Conservation (phyloP, 2,888 invertebrate genomes). For the Arctia plantaginis region DNA sequence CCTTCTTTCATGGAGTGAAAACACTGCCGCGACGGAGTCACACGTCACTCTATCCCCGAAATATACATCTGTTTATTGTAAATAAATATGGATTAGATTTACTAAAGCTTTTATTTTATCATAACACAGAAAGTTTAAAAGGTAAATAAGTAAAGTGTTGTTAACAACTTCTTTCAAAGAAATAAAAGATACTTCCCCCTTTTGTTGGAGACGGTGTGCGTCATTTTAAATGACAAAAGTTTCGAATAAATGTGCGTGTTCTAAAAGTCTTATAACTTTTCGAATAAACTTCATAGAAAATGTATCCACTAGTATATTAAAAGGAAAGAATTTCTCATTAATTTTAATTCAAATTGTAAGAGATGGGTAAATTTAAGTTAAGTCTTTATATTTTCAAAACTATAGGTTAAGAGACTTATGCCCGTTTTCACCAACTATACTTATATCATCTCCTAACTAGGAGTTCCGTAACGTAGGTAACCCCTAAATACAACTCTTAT, state of each 20-base stretch:
- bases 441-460: no score
- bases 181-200: neutral
- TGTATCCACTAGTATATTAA: neutral
- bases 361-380: neutral
- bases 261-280: conserved; percentile 22
- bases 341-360: neutral
- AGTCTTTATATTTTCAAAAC: no score
- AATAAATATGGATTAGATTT: neutral
- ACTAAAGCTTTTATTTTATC: neutral
- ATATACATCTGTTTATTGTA: neutral
- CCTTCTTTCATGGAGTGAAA: neutral
- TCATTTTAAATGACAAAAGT: conserved; percentile 10
- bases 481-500: no score
- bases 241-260: neutral
- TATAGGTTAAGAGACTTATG: no score
- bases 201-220: conserved; percentile 14
- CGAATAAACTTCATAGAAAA: neutral
- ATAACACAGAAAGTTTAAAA: neutral
- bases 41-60: neutral
- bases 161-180: neutral
- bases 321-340: neutral
- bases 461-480: no score
- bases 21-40: neutral
- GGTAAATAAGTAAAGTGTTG: neutral
- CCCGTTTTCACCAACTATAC: no score